phyloP scores from a whole-genome alignment of 2,888 invertebrate species.

The Carpatolechia fugitivella region DNA sequence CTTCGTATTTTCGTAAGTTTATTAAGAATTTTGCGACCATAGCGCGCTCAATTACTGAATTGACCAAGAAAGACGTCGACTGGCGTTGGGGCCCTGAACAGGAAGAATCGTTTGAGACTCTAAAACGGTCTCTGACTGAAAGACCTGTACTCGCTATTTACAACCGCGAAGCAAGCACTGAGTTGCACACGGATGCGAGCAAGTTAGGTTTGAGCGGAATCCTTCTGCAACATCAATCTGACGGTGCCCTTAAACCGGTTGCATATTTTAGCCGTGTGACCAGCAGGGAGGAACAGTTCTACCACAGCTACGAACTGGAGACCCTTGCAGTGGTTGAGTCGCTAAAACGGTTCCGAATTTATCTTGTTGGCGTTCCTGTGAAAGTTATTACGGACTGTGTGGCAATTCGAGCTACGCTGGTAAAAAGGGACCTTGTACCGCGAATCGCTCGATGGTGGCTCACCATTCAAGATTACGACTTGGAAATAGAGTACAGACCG shows the following conservation, averaged over 20 bases:
- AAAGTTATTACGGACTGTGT: constrained; percentile 9
- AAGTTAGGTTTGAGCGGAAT: constrained; percentile 16
- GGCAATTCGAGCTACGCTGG: background rate
- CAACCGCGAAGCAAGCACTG: constrained; percentile 8
- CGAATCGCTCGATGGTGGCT: constrained; percentile 12
- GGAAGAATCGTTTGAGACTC: constrained; percentile 1
- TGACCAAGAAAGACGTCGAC: constrained; percentile 13
- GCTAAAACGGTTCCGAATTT: constrained; percentile 12
- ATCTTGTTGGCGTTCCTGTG: constrained; percentile 1
- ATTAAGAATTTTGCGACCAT: constrained; percentile 10
- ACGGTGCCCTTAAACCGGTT: constrained; percentile 13
- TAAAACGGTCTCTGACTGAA: constrained; percentile 11
- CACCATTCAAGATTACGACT: constrained; percentile 9
- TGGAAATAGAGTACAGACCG: constrained; percentile 7
- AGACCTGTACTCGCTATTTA: constrained; percentile 15
- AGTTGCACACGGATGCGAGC: constrained; percentile 10
- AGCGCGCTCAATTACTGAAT: constrained; percentile 1
- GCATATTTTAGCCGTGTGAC: constrained; percentile 17
- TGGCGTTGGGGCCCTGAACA: constrained; percentile 12
- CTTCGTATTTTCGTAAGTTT: constrained; percentile 16
- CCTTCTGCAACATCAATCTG: constrained; percentile 11
- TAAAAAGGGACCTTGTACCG: constrained; percentile 9
- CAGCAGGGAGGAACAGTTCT: constrained; percentile 13
- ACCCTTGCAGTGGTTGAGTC: constrained; percentile 19
- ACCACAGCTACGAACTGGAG: constrained; percentile 19